Conservation (phyloP, 2,113 vertebrate species). For the Carettochelys insculpta region DNA sequence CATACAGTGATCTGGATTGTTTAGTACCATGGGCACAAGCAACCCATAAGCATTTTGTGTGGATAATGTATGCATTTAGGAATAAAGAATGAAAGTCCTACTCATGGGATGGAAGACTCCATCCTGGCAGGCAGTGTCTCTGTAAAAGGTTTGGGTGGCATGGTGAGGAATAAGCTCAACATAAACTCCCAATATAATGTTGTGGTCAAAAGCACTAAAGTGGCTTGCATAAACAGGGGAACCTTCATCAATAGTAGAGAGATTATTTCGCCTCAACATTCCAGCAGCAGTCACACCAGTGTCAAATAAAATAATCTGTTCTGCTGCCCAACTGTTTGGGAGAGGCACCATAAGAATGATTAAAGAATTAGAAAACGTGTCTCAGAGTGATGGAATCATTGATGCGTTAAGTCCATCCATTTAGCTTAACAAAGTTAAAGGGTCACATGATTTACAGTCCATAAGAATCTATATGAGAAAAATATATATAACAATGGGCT, state of each 20-base stretch:
- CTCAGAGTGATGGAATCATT: not conserved
- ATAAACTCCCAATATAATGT: not conserved
- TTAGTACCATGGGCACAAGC: not conserved
- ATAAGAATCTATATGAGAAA: not conserved
- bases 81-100: not conserved
- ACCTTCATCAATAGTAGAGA: not conserved
- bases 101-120: not conserved
- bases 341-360: not conserved
- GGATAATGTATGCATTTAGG: not conserved
- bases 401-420: not conserved
- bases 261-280: not conserved
- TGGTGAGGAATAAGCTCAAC: not conserved
- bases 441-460: not conserved
- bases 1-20: not conserved
- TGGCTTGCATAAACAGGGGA: not conserved
- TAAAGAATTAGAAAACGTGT: not conserved
- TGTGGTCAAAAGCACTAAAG: not conserved
- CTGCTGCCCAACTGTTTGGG: not conserved
- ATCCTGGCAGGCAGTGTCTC: not conserved
- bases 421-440: not conserved
- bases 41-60: not conserved
- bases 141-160: not conserved
- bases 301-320: not conserved
- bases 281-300: not conserved
- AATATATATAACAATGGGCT: not conserved